Base-by-base conservation (phyloP, 37 sponge, comb jelly and placozoan species). In the Lycopodina hypogea region DNA sequence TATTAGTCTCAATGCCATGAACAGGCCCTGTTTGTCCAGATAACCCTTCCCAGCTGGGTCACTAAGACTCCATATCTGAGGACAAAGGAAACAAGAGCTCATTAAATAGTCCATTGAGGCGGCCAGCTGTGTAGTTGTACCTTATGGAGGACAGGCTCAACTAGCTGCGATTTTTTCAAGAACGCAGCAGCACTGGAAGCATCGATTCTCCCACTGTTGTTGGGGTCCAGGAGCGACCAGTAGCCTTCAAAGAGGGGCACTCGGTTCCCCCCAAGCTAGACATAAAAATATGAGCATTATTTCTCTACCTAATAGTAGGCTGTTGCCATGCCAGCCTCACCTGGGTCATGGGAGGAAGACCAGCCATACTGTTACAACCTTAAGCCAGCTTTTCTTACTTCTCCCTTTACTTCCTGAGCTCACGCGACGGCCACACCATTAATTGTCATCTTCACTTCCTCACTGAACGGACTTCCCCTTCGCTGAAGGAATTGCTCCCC, bases 21-120 rank as follows among this genome's bases (percentile, higher is more conserved):
- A 90, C 69, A 90, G 78, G 2, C 85, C 89, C 71, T 93, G 83
- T 53, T 90, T 93, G 69, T 93, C 91, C 28, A 93, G 83, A 57
- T 75, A 90, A 7, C 94, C 94, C 2, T 42, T 71, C 0, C 78
- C 81, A 36, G 33, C 70, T 21, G 92, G 80, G 57, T 93, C 94
- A 53, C 81, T 68, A 12, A 86, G 63, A 7, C 86, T 74, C 94
- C 94, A 93, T 62, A 93, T 93, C 94, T 93, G 64, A 21, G 34
- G 29, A 69, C 8, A 6, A 28, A 67, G 15, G 38, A 67, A 30
- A 8, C 68, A 67, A 19, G 38, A 67, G 26, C 68, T 37, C 72
- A 71, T 51, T 48, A 26, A 41, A 24, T 58, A 19, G 59, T 58
- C 6, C 51, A 71, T 67, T 29, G 68, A 8, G 68, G 6, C 37